Evolutionary conservation across 1,140 invertebrate genomes (phyloP).

Genomic region (Bursaphelenchus mucronatus): DNA sequence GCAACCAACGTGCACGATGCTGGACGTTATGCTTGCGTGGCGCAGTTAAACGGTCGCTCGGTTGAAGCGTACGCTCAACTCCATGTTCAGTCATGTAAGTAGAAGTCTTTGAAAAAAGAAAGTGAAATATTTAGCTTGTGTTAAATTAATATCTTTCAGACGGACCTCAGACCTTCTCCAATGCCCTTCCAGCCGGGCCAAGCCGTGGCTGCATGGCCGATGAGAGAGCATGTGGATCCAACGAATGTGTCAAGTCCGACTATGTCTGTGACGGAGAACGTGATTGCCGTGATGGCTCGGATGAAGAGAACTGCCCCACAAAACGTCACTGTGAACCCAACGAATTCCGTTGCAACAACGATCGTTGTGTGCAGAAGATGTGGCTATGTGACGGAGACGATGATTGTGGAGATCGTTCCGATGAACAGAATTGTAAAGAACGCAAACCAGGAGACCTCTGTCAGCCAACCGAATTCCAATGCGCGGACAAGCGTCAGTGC

Average conservation of each 20-base stretch:
- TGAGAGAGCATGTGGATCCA: conserved; percentile 83
- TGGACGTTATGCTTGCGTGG: conserved; percentile 58
- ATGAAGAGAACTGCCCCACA: conserved; percentile 62
- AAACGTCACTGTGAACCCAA: conserved; percentile 76
- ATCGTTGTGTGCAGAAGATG: conserved; percentile 80
- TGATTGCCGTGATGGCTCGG: conserved; percentile 69
- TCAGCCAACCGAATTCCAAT: conserved; percentile 76
- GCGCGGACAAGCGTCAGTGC: conserved; percentile 74
- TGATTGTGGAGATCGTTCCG: conserved; percentile 85
- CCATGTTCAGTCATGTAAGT: conserved; percentile 53
- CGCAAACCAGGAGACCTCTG: conserved; percentile 69
- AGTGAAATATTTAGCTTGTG: too few relatives aligned
- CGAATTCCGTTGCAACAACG: conserved; percentile 78
- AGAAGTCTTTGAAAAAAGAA: not conserved
- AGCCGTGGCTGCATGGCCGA: conserved; percentile 67
- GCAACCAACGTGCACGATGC: conserved; percentile 31
- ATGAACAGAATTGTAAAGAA: conserved; percentile 61
- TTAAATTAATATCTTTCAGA: conserved; percentile 34
- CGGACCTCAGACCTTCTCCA: conserved; percentile 53
- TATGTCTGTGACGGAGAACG: conserved; percentile 75
- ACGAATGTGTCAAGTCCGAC: conserved; percentile 78
- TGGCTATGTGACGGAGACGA: conserved; percentile 80
- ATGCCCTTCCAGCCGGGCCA: not conserved
- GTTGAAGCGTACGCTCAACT: conserved; percentile 56
- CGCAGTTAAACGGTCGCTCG: conserved; percentile 49